Percentiles rank a stretch among this genome's conserved stretches.
These are phyloP conservation scores for Limulus polyphemus DNA, from an alignment of 2,888 invertebrate genomes.

Conservation along the genomic window DNA sequence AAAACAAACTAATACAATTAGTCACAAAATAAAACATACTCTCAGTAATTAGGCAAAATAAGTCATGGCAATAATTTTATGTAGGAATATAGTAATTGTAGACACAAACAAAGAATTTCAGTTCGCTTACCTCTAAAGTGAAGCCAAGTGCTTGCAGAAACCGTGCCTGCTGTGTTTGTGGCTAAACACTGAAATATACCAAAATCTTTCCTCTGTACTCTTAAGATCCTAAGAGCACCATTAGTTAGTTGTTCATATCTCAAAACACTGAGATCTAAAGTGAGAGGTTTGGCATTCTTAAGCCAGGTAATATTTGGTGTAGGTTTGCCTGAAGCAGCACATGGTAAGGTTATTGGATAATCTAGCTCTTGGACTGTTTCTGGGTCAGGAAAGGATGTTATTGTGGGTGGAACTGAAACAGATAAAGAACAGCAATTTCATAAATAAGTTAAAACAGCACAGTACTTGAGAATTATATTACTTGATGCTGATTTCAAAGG, in stretches of 20 bases:
- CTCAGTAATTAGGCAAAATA: too few species aligned
- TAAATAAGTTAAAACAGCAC: too few species aligned
- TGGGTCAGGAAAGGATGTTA: constrained; percentile 7
- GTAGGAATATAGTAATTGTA: too few species aligned
- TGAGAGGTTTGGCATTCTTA: constrained; percentile 21
- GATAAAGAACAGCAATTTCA: too few species aligned
- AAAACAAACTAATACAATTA: too few species aligned
- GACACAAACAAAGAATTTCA: too few species aligned
- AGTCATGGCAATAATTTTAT: too few species aligned
- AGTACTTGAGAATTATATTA: too few species aligned
- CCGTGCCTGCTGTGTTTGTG: constrained; percentile 76
- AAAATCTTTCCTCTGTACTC: constrained; percentile 66
- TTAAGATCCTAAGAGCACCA: constrained; percentile 65
- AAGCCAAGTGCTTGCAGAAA: constrained; percentile 77
- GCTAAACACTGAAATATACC: constrained; percentile 94
- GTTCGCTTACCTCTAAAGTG: constrained; percentile 77
- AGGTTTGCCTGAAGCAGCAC: constrained; percentile 24
- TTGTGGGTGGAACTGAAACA: constrained; percentile 10
- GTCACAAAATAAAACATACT: too few species aligned
- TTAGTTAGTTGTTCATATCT: constrained; percentile 53
- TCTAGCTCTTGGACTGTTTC: constrained; percentile 25
- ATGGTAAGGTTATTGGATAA: constrained; percentile 28
- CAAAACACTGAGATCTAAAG: not conserved
- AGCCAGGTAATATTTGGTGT: constrained; percentile 26
- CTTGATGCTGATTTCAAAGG: too few species aligned